Conservation (phyloP, 2,888 invertebrate genomes). For the Synergus gifuensis region DNA sequence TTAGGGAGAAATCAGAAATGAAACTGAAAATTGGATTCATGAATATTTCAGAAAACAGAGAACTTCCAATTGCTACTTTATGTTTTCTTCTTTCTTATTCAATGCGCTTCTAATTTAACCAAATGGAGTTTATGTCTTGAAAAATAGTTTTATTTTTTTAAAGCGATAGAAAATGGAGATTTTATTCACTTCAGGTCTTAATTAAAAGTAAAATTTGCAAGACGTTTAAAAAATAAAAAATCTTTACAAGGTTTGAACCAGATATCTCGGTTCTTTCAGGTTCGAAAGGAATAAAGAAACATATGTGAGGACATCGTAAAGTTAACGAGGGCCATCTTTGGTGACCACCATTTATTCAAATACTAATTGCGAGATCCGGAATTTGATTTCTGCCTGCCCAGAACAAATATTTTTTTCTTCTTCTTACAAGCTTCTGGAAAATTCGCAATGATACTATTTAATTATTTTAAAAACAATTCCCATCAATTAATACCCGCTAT, state of each 20-base stretch:
- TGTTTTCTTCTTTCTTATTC: background rate
- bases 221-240: background rate
- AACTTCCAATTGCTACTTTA: background rate
- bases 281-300: background rate
- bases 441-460: too few relatives aligned
- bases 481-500: background rate
- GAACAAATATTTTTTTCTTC: background rate
- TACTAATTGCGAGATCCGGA: background rate
- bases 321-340: background rate
- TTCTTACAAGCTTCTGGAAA: too few relatives aligned
- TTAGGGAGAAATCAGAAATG: background rate
- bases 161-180: background rate
- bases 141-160: background rate
- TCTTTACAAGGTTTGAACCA: conserved; percentile 1
- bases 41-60: too few relatives aligned
- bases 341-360: background rate
- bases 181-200: background rate
- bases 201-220: background rate
- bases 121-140: too few relatives aligned
- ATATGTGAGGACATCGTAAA: background rate
- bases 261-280: background rate
- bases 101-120: background rate
- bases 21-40: background rate
- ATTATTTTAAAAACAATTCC: too few relatives aligned
- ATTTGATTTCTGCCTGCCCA: background rate